A percentile compares a stretch with the other conserved stretches of the same genome.
Evolutionary conservation across 2,888 invertebrate species (phyloP).

Genomic region (Charanyca ferruginea): DNA sequence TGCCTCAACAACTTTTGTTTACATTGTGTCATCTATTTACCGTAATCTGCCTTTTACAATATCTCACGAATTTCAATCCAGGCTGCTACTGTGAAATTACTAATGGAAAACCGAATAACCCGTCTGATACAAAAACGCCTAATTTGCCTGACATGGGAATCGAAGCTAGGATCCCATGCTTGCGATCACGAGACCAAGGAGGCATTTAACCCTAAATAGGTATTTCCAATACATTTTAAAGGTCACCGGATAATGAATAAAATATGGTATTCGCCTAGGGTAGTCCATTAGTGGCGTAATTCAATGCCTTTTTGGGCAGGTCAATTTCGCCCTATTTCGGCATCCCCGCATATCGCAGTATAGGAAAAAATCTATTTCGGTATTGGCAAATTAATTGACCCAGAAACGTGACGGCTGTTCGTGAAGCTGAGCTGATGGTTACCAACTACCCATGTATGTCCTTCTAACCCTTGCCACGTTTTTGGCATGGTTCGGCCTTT

Average conservation of each 20-base stretch:
- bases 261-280: slow-evolving; percentile 36
- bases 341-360: slow-evolving; percentile 30
- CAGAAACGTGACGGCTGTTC: slow-evolving; percentile 49
- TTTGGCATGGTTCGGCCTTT: not conserved
- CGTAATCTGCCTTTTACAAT: no score
- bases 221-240: slow-evolving; percentile 31
- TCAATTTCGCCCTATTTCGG: slow-evolving; percentile 59
- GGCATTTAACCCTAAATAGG: not conserved
- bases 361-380: slow-evolving; percentile 51
- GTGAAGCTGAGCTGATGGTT: not conserved
- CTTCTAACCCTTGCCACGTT: not conserved
- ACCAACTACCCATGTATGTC: no score
- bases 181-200: not conserved
- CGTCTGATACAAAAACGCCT: no score
- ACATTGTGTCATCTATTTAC: no score
- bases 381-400: slow-evolving; percentile 57
- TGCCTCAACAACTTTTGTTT: no score
- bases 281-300: slow-evolving; percentile 61
- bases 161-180: not conserved
- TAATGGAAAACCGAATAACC: no score
- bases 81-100: no score
- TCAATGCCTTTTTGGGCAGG: slow-evolving; percentile 51
- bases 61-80: no score
- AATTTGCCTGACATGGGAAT: not conserved
- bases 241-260: slow-evolving; percentile 46